Percentiles rank a stretch among this genome's conserved stretches.
phyloP scores from a whole-genome alignment of 2,888 invertebrate species.

The Smittia aterrima region DNA sequence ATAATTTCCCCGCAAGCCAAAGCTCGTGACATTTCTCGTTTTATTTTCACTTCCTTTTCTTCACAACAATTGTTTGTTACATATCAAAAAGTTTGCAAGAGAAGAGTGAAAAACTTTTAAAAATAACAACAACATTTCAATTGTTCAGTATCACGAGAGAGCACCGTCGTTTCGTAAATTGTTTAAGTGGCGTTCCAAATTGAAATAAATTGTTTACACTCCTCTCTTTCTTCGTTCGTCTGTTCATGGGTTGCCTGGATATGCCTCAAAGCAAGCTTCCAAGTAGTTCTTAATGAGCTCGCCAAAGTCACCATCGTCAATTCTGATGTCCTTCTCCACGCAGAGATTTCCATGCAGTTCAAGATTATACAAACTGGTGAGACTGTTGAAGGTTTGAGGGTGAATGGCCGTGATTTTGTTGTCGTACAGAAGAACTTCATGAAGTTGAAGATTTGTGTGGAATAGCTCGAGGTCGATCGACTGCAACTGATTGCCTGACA shows the following conservation, averaged over 20 bases:
- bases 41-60: no score
- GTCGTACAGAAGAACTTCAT: conserved; percentile 22
- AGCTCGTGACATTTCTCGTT: no score
- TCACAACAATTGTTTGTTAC: no score
- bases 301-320: conserved; percentile 13
- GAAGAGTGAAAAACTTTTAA: no score
- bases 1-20: no score
- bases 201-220: no score
- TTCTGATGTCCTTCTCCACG: neutral
- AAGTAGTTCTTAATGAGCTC: neutral
- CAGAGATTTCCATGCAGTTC: conserved; percentile 31
- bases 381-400: conserved; percentile 18
- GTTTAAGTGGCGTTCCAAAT: no score
- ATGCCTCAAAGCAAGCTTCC: conserved; percentile 13
- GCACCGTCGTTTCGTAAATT: no score
- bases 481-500: conserved; percentile 26
- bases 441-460: conserved; percentile 1
- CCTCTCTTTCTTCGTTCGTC: no score
- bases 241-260: neutral
- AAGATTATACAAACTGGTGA: conserved; percentile 1
- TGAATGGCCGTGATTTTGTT: conserved; percentile 18
- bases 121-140: no score
- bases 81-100: no score
- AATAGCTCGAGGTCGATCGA: conserved; percentile 22
- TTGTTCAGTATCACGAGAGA: no score